Evolutionary conservation across 2,888 invertebrate genomes (phyloP), one percentile per base, ranked within the genome.

Genomic region (Temnothorax unifasciatus): DNA sequence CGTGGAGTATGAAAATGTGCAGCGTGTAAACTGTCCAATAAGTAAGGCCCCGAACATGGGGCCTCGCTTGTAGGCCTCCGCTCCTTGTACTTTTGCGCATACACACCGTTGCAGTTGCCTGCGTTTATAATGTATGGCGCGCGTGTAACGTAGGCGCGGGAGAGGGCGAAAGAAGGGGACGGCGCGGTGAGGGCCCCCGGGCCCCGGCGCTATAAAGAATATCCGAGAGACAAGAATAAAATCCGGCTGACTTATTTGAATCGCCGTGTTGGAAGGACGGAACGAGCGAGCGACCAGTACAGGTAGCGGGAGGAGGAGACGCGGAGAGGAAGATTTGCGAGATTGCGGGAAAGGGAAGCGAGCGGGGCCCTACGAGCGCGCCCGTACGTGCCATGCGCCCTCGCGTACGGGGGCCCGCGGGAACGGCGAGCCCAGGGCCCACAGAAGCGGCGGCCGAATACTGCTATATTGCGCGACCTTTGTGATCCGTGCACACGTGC

Each of bases 21-120:
- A 86, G 92, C 92, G 93, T 94, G 94, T 94, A 94, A 94, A 93
- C 93, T 93, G 93, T 94, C 94, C 92, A 94, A 94, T 94, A 94
- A 94, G 93, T 94, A 94, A 94, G 91, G 91, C 82, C 91, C 91
- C 86, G 92, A 93, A 93, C 92, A 93, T 85, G 92, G 88, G 85
- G 84, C 88, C 73, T 87, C 82, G 85, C 90, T 91, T 92, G 92
- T 92, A 91, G 86, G 87, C 90, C 90, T 90, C 89, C 88, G 90
- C 91, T 91, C 89, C 91, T 93, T 91, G 91, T 94, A 92, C 88
- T 88, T 88, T 91, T 89, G 90, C 91, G 86, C 84, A 83, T 84
- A 83, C 84, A 79, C 68, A 84, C 84, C 44, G 73, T 86, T 85
- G 87, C 84, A 38, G 73, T 86, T 85, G 87, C 81, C 74, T 75